Evolutionary conservation across 1,140 invertebrate species (phyloP), one percentile per base, ranked within the genome.

Genomic region (Drosophila nigromelanica): DNA sequence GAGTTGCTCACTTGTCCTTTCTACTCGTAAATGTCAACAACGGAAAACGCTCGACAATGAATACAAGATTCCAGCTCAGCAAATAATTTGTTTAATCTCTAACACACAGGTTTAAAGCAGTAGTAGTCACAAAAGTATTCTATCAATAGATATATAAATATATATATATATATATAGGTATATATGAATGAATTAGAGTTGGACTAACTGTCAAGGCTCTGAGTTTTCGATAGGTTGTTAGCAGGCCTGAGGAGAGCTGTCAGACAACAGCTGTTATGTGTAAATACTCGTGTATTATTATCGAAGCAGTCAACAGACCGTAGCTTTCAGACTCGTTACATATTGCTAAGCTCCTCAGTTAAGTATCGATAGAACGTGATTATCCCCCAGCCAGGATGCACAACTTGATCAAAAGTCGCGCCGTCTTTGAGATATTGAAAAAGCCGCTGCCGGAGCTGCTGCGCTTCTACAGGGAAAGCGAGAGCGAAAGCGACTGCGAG

Each of bases 11-110:
- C 59, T 35, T 61, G 47, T 4, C 40, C 48, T 6, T 10, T 30
- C 27, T 24, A 15, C 40, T 55, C 50, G 62, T 80, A 80, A 83
- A 79, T 80, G 80, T 83, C 80, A 73, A 70, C 63, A 63, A 66
- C 42, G 43, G 68, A 18, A 66, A 70, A 78, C 42, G 30, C 30
- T 33, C 3, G n/a, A 37, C 52, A 56, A 39, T 47, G 61, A 11
- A 24, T 33, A 30, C n/a, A 33, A 52, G 40, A 39, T 39, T 50
- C 11, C 58, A 50, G 43, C 54, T 62, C 74, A 59, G 39, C 24
- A 50, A 42, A 50, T 60, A 61, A 61, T 79, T 73, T 69, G 56
- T 21, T 60, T 54, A 45, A 27, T 27, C 15, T 14, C 1, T 21
- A 54, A 37, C 24, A 30, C 30, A 18, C 30, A 8, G n/a, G 21